Conservation (phyloP, 2,113 vertebrate genomes). For the Nycticebus coucang region DNA sequence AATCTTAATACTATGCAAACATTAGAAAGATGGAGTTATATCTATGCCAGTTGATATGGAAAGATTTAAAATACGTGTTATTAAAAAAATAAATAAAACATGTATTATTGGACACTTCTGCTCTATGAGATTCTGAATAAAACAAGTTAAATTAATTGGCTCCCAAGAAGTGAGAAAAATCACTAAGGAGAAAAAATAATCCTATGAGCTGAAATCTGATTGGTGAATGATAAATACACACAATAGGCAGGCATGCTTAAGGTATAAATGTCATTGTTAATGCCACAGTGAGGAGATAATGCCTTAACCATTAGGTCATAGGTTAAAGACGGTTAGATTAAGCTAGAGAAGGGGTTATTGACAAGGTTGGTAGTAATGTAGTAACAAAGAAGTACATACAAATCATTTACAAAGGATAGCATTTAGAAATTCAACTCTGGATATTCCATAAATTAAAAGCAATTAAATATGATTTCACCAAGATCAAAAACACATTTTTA, state of each 20-base stretch:
- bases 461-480: neutral
- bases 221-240: neutral
- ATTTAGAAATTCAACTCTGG: neutral
- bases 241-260: neutral
- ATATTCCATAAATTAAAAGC: neutral
- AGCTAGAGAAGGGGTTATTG: neutral
- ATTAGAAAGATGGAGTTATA: neutral
- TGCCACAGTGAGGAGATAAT: neutral
- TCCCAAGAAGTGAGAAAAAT: neutral
- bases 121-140: neutral
- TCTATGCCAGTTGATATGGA: neutral
- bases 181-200: neutral
- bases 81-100: neutral
- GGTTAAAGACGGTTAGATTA: neutral
- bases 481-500: neutral
- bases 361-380: neutral
- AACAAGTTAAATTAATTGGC: neutral
- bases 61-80: conserved; percentile 27
- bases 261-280: neutral
- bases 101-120: neutral
- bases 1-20: neutral
- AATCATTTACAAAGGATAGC: neutral
- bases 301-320: neutral
- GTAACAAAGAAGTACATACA: neutral
- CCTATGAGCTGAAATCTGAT: neutral